phyloP scores from a whole-genome alignment of 35 echinoderm and acorn worm species.

The Diadema setosum region DNA sequence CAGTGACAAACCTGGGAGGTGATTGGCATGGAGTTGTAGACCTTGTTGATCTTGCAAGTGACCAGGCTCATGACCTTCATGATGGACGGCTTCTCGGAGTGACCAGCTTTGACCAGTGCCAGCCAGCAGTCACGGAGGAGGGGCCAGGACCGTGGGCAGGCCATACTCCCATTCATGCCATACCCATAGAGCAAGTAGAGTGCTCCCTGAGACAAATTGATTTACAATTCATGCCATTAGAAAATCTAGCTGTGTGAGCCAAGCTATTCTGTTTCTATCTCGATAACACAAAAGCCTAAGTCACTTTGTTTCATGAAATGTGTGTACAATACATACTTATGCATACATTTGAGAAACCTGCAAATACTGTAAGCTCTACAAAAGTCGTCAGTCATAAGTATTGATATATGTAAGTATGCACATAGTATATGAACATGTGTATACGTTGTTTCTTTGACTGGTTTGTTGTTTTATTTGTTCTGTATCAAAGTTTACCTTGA shows the following conservation, averaged over 20 bases:
- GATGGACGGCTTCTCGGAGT: slow-evolving; percentile 97
- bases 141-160: slow-evolving; percentile 43
- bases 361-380: too few relatives aligned
- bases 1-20: slow-evolving; percentile 45
- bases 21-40: slow-evolving; percentile 55
- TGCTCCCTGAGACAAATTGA: slow-evolving; percentile 58
- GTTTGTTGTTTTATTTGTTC: too few relatives aligned
- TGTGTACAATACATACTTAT: too few relatives aligned
- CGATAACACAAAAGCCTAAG: too few relatives aligned
- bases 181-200: slow-evolving; percentile 67
- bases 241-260: background rate
- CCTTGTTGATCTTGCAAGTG: slow-evolving; percentile 66
- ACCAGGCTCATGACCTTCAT: slow-evolving; percentile 77
- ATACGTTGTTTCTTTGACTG: too few relatives aligned
- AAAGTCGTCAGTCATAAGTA: too few relatives aligned
- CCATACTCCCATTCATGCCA: slow-evolving; percentile 5
- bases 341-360: too few relatives aligned
- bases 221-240: background rate
- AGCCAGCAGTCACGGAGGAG: slow-evolving; percentile 70
- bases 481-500: slow-evolving; percentile 63
- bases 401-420: too few relatives aligned
- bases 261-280: too few relatives aligned
- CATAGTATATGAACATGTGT: too few relatives aligned
- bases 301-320: too few relatives aligned
- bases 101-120: slow-evolving; percentile 82